Conservation (phyloP, 2,113 vertebrate species). For the Penelope pileata region DNA sequence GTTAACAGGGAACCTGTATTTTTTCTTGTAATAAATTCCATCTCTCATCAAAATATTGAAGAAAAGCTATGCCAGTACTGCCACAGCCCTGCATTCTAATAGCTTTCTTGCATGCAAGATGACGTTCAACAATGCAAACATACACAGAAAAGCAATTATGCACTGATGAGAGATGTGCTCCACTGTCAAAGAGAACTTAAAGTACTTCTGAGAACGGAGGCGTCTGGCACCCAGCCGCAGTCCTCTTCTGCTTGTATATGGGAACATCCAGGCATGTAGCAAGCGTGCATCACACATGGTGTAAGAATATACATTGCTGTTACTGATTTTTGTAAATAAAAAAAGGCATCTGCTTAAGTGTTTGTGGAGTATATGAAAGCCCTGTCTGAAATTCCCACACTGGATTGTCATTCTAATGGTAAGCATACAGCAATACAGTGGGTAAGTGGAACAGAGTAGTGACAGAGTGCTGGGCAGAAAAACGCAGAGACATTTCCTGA, state of each 20-base stretch:
- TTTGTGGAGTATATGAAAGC: not conserved
- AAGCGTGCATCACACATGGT: not conserved
- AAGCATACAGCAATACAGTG: not conserved
- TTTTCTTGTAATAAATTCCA: not conserved
- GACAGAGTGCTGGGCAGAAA: not conserved
- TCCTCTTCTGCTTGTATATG: not conserved
- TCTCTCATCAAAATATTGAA: constrained; percentile 15
- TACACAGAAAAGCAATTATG: constrained; percentile 22
- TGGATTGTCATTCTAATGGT: not conserved
- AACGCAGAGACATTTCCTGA: not conserved
- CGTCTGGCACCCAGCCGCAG: not conserved
- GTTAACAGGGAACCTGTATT: not conserved
- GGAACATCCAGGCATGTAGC: not conserved
- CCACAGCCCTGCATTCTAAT: constrained; percentile 9
- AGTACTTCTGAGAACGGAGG: not conserved
- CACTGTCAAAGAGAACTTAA: not conserved
- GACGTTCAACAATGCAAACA: not conserved
- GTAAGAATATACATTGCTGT: not conserved
- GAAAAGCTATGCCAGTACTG: not conserved
- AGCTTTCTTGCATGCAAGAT: constrained; percentile 13
- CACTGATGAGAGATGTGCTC: constrained; percentile 10
- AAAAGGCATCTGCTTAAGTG: not conserved
- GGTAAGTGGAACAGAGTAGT: not conserved
- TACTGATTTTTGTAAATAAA: not conserved
- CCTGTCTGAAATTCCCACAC: not conserved